Evolutionary conservation across 2,113 vertebrate genomes (phyloP).

Genomic region (Pangasianodon hypophthalmus): DNA sequence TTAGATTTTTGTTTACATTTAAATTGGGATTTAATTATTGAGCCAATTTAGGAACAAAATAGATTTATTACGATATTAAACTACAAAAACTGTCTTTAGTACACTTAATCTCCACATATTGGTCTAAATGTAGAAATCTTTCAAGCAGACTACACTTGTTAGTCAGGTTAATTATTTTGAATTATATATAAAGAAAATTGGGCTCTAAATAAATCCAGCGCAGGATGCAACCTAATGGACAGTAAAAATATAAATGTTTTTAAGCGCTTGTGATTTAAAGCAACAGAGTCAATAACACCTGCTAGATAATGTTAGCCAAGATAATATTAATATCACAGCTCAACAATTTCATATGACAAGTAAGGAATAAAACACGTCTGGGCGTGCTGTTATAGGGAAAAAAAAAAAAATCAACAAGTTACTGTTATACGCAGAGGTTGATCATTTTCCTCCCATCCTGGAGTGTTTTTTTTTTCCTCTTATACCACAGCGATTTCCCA

Average conservation of each 20-base stretch:
- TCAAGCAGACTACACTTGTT: background rate
- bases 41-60: background rate
- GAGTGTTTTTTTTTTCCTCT: background rate
- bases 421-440: background rate
- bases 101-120: no score
- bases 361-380: no score
- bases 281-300: background rate
- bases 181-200: background rate
- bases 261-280: no score
- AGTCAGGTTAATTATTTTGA: background rate
- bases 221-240: no score
- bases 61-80: background rate
- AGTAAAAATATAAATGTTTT: no score
- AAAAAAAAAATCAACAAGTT: background rate
- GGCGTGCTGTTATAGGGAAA: no score
- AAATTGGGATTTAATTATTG: no score
- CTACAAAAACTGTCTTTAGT: background rate
- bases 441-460: background rate
- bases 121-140: no score
- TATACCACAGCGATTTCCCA: background rate
- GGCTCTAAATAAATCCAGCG: background rate
- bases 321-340: background rate
- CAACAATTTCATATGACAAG: no score
- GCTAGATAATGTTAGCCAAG: background rate
- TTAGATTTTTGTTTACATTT: no score